phyloP scores from a whole-genome alignment of 2,113 vertebrate genomes.

The Pelobates fuscus region DNA sequence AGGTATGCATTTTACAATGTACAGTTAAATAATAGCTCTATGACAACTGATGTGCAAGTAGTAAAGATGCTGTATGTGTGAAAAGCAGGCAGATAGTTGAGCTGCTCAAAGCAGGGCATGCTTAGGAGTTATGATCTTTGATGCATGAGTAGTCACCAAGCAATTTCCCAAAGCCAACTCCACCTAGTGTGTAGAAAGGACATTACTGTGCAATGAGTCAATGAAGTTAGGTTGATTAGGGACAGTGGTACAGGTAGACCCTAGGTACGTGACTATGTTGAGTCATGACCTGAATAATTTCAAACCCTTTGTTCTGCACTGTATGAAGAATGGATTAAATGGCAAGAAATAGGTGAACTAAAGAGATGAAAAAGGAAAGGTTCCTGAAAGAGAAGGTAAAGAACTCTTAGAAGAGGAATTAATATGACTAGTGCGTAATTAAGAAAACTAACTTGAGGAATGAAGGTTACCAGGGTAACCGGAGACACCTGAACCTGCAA shows the following conservation, averaged over 20 bases:
- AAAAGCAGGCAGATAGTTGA: constrained; percentile 83
- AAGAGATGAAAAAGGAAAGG: constrained; percentile 68
- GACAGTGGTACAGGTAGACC: constrained; percentile 71
- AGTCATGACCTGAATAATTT: constrained; percentile 80
- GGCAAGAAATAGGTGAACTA: constrained; percentile 71
- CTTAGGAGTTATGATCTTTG: constrained; percentile 79
- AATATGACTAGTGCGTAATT: constrained; percentile 86
- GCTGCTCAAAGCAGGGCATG: constrained; percentile 96
- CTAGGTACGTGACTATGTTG: constrained; percentile 80
- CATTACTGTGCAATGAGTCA: constrained; percentile 73
- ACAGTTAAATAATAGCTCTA: constrained; percentile 67
- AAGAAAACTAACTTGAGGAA: constrained; percentile 95
- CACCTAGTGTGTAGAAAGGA: constrained; percentile 79
- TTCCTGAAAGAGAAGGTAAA: constrained; percentile 71
- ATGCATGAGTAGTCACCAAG: constrained; percentile 86
- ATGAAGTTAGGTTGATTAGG: constrained; percentile 75
- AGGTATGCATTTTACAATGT: constrained; percentile 60
- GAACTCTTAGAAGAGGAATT: constrained; percentile 70
- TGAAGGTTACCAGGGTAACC: constrained; percentile 96
- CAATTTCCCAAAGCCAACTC: constrained; percentile 75
- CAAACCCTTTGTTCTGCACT: constrained; percentile 82
- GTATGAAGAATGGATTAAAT: constrained; percentile 80
- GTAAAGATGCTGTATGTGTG: constrained; percentile 74
- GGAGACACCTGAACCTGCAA: constrained; percentile 88
- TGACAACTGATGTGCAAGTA: constrained; percentile 68